Evolutionary conservation across 2,113 vertebrate species (phyloP).

Genomic region (Caracal caracal): DNA sequence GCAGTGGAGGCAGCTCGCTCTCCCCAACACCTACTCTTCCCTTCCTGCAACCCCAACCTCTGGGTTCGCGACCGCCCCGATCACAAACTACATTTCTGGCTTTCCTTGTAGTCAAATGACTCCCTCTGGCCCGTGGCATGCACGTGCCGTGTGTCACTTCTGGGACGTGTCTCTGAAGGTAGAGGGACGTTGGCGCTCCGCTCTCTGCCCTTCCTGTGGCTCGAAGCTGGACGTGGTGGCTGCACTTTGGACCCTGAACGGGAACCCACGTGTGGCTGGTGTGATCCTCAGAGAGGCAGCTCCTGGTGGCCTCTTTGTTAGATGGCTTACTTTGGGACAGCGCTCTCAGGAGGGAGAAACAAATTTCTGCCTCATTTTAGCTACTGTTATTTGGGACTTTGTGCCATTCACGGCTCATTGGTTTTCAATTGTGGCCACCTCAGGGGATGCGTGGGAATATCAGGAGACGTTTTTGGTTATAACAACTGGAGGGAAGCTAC

Average conservation of each 20-base stretch:
- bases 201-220: not conserved
- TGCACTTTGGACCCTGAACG: fast-evolving
- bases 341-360: not conserved
- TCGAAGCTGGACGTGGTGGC: not conserved
- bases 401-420: not conserved
- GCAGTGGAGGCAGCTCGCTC: not conserved
- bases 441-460: fast-evolving
- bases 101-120: not conserved
- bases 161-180: not conserved
- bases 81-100: not conserved
- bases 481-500: not conserved
- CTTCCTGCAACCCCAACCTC: not conserved
- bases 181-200: fast-evolving
- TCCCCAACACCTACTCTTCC: not conserved
- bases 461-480: not conserved
- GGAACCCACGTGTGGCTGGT: fast-evolving
- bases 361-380: not conserved
- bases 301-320: not conserved
- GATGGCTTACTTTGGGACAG: not conserved
- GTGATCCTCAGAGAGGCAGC: not conserved
- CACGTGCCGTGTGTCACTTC: not conserved
- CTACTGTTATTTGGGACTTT: not conserved
- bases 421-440: not conserved
- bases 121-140: not conserved
- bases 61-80: not conserved